Conservation (phyloP, 92 coral and sea anemone genomes). For the Phenganax stokvisi region DNA sequence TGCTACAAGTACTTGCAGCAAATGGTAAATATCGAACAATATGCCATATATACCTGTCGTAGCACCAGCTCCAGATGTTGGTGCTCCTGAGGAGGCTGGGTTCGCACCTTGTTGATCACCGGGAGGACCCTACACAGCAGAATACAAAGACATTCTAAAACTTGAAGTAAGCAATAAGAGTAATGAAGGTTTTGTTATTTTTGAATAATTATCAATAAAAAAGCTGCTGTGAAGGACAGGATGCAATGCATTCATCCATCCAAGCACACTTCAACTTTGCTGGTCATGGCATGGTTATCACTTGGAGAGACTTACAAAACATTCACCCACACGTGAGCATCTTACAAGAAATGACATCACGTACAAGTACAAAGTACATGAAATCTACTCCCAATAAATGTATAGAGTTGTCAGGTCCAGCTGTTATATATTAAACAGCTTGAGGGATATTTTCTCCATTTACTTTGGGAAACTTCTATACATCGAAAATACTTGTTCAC, state of each 20-base stretch:
- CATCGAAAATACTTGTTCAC: slow-evolving; percentile 7
- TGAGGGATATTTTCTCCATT: slow-evolving; percentile 28
- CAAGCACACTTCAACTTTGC: no score
- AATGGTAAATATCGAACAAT: neutral
- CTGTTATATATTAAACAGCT: slow-evolving; percentile 24
- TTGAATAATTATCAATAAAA: neutral
- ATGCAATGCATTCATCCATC: neutral
- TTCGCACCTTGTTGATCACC: slow-evolving; percentile 27
- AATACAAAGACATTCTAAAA: neutral
- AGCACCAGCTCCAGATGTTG: slow-evolving; percentile 26
- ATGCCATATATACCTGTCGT: slow-evolving; percentile 8
- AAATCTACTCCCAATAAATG: neutral
- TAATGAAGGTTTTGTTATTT: neutral
- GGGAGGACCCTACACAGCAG: slow-evolving; percentile 11
- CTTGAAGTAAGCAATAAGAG: neutral
- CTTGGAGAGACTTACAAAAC: no score
- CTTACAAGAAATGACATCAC: no score
- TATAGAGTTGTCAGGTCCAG: slow-evolving; percentile 31
- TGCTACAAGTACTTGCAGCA: no score
- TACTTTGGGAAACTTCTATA: slow-evolving; percentile 15
- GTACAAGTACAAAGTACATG: no score
- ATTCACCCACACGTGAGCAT: no score
- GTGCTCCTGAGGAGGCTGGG: slow-evolving; percentile 35
- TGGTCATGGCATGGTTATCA: no score
- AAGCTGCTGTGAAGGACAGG: neutral